Evolutionary conservation across 2,888 invertebrate species (phyloP), one percentile per base, ranked within the genome.

Genomic region (Bugulina stolonifera): DNA sequence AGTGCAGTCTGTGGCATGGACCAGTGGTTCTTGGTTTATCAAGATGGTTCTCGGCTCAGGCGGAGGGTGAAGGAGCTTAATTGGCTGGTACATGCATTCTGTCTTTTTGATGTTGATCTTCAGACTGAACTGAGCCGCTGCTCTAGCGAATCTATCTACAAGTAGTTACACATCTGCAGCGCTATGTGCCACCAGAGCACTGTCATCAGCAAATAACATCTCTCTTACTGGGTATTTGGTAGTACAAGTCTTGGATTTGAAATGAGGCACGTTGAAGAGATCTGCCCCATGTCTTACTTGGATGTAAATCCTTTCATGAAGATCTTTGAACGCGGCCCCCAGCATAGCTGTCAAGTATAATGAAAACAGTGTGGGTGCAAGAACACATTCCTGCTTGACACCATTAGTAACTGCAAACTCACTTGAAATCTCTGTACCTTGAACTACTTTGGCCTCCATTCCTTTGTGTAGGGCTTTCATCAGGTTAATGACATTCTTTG

Each of bases 371-470:
- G 72, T 73, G 54, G 71, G 73, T 23, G 75, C 72, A 1, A 74
- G 35, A 1, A 75, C 73, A 69, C 75, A 74, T 23, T 71, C 73
- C 32, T 74, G 73, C 35, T 74, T 72, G 1, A 72, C 73, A 54
- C 71, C 73, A 35, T 74, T 75, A 25, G 71, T 74, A 5, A 74
- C 72, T 27, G 58, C 18, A 52, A 74, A 72, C 18, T 35, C 23
- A 35, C 5, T 58, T 22, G 71, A 71, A 23, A 32, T 27, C 22
- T 69, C 71, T 18, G 70, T 69, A 34, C 70, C 35, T 14, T 35
- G 52, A n/a, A 57, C 57, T 57, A 57, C 23, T 57, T n/a, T 57
- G 23, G 57, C 57, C 25, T 57, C 14, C 57, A 22, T 73, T 14
- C 25, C 10, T n/a, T n/a, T n/a, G n/a, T n/a, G n/a, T n/a, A n/a